Conservation (phyloP, 2,888 invertebrate genomes). For the Andrena marginata region DNA sequence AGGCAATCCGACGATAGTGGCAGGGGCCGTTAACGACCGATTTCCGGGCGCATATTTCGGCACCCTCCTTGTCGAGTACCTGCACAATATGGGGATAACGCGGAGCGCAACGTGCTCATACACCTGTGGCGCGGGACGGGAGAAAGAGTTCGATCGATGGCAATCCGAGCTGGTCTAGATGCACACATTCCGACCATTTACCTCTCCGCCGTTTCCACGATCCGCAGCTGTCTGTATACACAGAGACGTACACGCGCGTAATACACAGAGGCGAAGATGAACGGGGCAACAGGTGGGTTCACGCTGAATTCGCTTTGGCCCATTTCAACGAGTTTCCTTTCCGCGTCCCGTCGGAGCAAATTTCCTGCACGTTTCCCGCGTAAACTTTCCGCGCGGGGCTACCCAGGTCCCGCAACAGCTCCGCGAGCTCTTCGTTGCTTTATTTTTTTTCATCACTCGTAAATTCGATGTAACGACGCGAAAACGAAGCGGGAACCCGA, state of each 20-base stretch:
- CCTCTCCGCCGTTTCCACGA: slow-evolving; percentile 48
- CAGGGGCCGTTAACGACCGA: not conserved
- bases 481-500: not conserved
- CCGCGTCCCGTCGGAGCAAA: slow-evolving; percentile 65
- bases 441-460: not conserved
- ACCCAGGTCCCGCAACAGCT: slow-evolving; percentile 13
- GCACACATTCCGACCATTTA: slow-evolving; percentile 63
- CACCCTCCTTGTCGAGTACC: slow-evolving; percentile 31
- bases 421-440: not conserved
- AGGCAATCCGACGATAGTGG: too few relatives aligned
- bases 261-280: slow-evolving; percentile 51
- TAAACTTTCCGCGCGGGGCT: slow-evolving; percentile 51
- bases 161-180: slow-evolving; percentile 61
- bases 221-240: slow-evolving; percentile 35
- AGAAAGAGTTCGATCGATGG: slow-evolving; percentile 69
- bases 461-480: slow-evolving; percentile 29
- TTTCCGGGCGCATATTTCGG: slow-evolving; percentile 41
- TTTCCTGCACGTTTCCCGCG: slow-evolving; percentile 67
- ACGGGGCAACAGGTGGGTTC: slow-evolving; percentile 79
- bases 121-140: slow-evolving; percentile 59
- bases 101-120: slow-evolving; percentile 23
- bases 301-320: slow-evolving; percentile 76
- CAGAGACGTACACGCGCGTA: not conserved
- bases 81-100: slow-evolving; percentile 43
- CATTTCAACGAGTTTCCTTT: slow-evolving; percentile 74